Evolutionary conservation across 2,888 invertebrate species (phyloP).

Genomic region (Notocelia uddmanniana): DNA sequence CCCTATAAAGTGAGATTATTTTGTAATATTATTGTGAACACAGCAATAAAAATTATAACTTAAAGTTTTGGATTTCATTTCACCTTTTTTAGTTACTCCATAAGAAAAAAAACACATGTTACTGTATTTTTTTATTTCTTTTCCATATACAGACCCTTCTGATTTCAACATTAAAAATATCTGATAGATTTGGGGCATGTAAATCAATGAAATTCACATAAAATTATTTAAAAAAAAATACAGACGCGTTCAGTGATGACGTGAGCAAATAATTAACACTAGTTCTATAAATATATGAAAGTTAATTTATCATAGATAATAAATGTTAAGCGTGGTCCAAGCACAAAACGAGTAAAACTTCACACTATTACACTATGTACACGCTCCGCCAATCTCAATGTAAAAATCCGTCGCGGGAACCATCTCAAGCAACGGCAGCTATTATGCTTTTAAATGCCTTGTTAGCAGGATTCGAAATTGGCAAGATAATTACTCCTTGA

Average conservation of each 20-base stretch:
- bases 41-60: slow-evolving; percentile 53
- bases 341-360: slow-evolving; percentile 71
- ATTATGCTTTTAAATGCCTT: slow-evolving; percentile 67
- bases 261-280: slow-evolving; percentile 65
- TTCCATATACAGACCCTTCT: slow-evolving; percentile 80
- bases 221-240: slow-evolving; percentile 56
- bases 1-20: slow-evolving; percentile 55
- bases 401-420: slow-evolving; percentile 62
- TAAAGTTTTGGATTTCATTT: slow-evolving; percentile 1
- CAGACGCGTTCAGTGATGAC: slow-evolving; percentile 53
- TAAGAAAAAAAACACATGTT: slow-evolving; percentile 62
- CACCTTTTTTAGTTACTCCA: not conserved
- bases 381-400: slow-evolving; percentile 59
- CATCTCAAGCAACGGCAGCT: slow-evolving; percentile 58
- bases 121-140: slow-evolving; percentile 74
- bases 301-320: slow-evolving; percentile 61
- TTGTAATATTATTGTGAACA: slow-evolving; percentile 59
- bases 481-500: no score
- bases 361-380: slow-evolving; percentile 73
- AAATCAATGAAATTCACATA: slow-evolving; percentile 60
- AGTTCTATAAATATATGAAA: slow-evolving; percentile 77
- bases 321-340: slow-evolving; percentile 73
- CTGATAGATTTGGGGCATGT: slow-evolving; percentile 66
- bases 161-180: slow-evolving; percentile 75
- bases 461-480: slow-evolving; percentile 47